Conservation (phyloP, 1,140 invertebrate genomes). For the Diabrotica virgifera region DNA sequence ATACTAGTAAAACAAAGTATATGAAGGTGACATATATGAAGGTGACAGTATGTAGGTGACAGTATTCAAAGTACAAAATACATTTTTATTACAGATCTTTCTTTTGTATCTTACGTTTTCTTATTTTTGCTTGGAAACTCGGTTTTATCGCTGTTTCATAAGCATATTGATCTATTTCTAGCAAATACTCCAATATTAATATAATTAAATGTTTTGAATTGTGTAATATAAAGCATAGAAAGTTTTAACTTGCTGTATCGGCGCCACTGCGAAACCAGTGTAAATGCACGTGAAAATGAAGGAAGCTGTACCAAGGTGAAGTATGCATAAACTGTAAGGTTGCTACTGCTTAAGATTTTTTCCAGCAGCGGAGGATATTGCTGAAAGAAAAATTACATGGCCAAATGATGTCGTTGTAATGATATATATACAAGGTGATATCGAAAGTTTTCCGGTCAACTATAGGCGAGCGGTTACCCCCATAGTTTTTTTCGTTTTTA, state of each 20-base stretch:
- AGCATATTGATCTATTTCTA: neutral
- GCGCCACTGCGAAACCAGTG: conserved; percentile 4
- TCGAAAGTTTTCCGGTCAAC: neutral
- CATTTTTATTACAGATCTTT: too few species aligned
- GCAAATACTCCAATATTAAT: neutral
- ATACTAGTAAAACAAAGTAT: too few species aligned
- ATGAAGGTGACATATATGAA: too few species aligned
- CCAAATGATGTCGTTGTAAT: neutral
- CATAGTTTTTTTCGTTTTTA: too few species aligned
- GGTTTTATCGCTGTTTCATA: neutral
- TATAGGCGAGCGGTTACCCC: too few species aligned
- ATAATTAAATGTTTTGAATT: neutral
- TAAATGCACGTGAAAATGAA: conserved; percentile 18
- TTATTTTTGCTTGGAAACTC: neutral
- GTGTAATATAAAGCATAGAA: too few species aligned
- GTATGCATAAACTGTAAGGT: conserved; percentile 15
- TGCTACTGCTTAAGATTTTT: conserved; percentile 10
- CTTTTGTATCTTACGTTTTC: too few species aligned
- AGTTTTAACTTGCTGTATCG: neutral
- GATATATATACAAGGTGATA: neutral
- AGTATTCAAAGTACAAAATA: too few species aligned
- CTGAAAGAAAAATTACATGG: conserved; percentile 1
- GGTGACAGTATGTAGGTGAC: too few species aligned
- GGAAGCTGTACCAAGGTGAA: conserved; percentile 18
- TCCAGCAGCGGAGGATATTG: conserved; percentile 6